Evolutionary conservation across 2,113 vertebrate genomes (phyloP).

Genomic region (Cepphus grylle): DNA sequence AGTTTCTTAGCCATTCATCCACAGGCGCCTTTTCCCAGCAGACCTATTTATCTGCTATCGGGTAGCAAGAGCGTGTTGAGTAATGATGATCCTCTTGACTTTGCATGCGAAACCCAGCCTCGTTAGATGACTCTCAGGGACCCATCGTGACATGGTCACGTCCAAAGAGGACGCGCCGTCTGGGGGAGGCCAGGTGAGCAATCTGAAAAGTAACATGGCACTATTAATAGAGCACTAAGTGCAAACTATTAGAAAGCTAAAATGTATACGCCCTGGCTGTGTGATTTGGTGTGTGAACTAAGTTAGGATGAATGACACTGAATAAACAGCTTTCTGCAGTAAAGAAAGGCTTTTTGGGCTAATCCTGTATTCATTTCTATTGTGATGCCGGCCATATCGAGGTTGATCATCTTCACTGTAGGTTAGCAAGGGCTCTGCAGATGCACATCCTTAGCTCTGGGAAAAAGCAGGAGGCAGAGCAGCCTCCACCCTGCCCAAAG

Average conservation of each 20-base stretch:
- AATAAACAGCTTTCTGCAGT: background rate
- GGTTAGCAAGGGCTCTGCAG: background rate
- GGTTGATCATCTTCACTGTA: background rate
- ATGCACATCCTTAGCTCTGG: background rate
- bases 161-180: background rate
- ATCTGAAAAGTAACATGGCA: background rate
- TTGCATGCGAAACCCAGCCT: background rate
- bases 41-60: background rate
- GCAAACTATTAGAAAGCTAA: background rate
- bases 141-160: background rate
- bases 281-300: background rate
- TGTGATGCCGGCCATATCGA: background rate
- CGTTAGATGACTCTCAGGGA: background rate
- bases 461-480: background rate
- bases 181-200: background rate
- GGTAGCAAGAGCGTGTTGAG: background rate
- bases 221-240: background rate
- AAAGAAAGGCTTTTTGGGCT: background rate
- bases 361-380: background rate
- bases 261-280: background rate
- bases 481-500: background rate
- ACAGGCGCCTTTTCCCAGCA: slow-evolving; percentile 6
- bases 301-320: background rate
- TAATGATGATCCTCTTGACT: background rate
- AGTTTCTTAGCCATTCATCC: background rate